Base-by-base conservation (phyloP, 2,797 vertebrate genomes). In the Gobio occitaniae region DNA sequence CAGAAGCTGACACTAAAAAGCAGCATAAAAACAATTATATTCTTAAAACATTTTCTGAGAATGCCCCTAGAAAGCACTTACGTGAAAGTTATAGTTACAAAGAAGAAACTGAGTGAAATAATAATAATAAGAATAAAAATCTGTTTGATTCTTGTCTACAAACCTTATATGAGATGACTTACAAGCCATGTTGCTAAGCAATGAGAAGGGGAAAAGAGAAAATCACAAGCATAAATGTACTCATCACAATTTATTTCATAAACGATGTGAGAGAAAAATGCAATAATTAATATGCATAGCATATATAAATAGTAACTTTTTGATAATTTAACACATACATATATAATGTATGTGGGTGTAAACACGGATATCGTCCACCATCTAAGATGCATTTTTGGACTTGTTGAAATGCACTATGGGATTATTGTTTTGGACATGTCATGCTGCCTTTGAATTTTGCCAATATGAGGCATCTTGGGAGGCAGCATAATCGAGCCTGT, bases 101-200 rank as follows among this genome's bases (percentile, higher is more conserved):
- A 17, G 15, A 70, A 38, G 32, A 56, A 80, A 79, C 48, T 5
- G 32, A n/a, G n/a, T 29, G 59, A 29, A 63, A 63, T 29, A 25
- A 29, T 63, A 63, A 59, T 21, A 44, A 44, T 44, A 44, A 41
- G 7, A 41, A 63, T 13, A 11, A 68, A 78, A 78, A 84, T 63
- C 47, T 2, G 41, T 44, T 38, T 29, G 21, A 69, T 54, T 63
- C 25, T 29, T 50, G 65, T 16, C 21, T 47, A n/a, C 17, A 65
- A 38, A 86, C n/a, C 21, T 52, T 50, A 76, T 50, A 76, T 78
- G 65, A 75, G 71, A 38, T 19, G 17, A 68, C 81, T 74, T 32
- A 68, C 1, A 38, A 52, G 3, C 4, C n/a, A 10, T 8, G 3
- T 7, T 29, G 44, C 47, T 16, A 17, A 25, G 25, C 15, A 50